Conservation (phyloP, 2,888 invertebrate genomes). For the Pheosia tremula region DNA sequence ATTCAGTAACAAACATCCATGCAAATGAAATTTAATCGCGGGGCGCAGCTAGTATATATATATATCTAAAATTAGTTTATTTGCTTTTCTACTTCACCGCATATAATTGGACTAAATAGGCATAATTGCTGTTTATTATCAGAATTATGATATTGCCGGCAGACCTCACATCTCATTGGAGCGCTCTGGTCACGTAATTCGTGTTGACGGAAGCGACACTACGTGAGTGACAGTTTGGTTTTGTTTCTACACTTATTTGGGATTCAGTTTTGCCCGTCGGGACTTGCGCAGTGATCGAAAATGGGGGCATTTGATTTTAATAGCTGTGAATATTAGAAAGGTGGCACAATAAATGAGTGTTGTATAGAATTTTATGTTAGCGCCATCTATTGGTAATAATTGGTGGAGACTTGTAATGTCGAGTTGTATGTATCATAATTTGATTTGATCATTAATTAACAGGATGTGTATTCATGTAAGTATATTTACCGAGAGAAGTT, state of each 20-base stretch:
- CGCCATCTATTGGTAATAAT: neutral
- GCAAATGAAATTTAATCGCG: too few relatives aligned
- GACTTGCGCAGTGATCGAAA: neutral
- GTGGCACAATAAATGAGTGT: neutral
- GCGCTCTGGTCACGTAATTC: conserved; percentile 33
- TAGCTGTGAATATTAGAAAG: conserved; percentile 2
- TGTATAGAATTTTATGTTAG: neutral
- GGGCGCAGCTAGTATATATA: too few relatives aligned
- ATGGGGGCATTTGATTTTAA: neutral
- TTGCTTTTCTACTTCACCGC: too few relatives aligned
- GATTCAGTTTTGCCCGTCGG: conserved; percentile 11
- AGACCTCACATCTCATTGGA: conserved; percentile 10
- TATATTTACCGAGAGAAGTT: neutral
- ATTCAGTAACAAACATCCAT: too few relatives aligned
- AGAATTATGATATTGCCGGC: too few relatives aligned
- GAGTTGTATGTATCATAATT: too few relatives aligned
- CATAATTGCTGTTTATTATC: too few relatives aligned
- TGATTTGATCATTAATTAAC: too few relatives aligned
- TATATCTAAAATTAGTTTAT: too few relatives aligned
- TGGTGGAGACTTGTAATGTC: too few relatives aligned
- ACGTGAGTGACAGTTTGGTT: conserved; percentile 44
- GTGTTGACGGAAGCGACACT: conserved; percentile 40
- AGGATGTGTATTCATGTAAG: too few relatives aligned
- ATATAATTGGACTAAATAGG: too few relatives aligned
- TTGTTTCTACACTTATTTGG: conserved; percentile 22